A percentile compares a stretch with the other conserved stretches of the same genome.
phyloP scores from a whole-genome alignment of 2,113 vertebrate species.

The Falcunculus frontatus region DNA sequence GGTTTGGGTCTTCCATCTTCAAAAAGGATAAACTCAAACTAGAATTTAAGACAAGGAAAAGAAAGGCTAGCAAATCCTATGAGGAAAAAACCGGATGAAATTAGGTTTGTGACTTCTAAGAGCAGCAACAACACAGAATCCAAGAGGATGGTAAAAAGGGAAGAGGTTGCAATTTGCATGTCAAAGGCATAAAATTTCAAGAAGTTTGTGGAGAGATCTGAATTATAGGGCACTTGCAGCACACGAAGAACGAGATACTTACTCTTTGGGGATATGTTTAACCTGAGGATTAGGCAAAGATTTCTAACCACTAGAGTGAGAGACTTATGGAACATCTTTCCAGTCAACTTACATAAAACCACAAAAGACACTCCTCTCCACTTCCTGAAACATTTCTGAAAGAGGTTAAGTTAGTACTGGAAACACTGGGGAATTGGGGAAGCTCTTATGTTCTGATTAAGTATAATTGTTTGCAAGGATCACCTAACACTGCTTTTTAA shows the following conservation, averaged over 20 bases:
- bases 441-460: not conserved
- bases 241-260: not conserved
- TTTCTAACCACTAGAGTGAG: not conserved
- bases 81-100: not conserved
- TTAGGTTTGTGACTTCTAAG: not conserved
- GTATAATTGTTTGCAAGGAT: not conserved
- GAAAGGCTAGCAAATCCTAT: rapidly evolving
- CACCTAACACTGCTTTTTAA: not conserved
- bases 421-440: not conserved
- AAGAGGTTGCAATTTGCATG: not conserved
- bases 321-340: not conserved
- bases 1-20: not conserved
- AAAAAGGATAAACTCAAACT: not conserved
- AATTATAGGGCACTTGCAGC: not conserved
- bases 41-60: not conserved
- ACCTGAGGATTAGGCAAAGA: not conserved
- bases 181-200: not conserved
- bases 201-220: not conserved
- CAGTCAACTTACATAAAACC: not conserved
- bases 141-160: not conserved
- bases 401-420: not conserved
- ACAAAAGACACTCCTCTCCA: not conserved
- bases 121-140: not conserved
- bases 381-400: not conserved
- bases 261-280: not conserved